Evolutionary conservation across 2,888 invertebrate species (phyloP), one percentile per base, ranked within the genome.

Genomic region (Cancer borealis): DNA sequence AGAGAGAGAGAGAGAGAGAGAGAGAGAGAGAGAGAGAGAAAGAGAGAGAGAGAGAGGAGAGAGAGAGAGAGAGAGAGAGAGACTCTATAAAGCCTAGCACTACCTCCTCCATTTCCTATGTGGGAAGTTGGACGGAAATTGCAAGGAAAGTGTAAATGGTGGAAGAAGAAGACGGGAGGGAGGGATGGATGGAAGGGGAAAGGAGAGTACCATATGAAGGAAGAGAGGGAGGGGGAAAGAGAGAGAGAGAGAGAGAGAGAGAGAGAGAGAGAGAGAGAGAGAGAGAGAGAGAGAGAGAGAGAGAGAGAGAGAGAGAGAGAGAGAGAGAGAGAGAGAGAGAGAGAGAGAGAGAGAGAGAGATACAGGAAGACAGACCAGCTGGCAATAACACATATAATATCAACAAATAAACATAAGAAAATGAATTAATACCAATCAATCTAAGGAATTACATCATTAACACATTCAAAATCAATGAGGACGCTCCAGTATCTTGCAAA

Each of bases 91-190:
- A 88, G 88, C 45, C 88, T 46, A 10, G n/a, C 88, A 45, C 88
- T 88, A 49, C 88, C 88, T 88, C 46, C 88, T 88, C 88, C 88
- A 88, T 88, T 88, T 88, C 88, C 88, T 88, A 88, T 46, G 45
- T 47, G 88, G 88, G 88, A 88, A 45, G 88, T 39, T 88, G 46
- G 46, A 46, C 88, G 88, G 88, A 88, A 88, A 88, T 88, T 88
- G 46, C 88, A 88, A 88, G 88, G 88, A 88, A 88, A 88, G 88
- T 45, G 88, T 88, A 88, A 88, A 88, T 39, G 88, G 39, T 88
- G 88, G 88, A 88, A 66, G 66, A 66, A 21, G n/a, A n/a, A 6
- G n/a, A 47, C 46, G 21, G 47, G 88, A 88, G 88, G 88, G 45
- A 46, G 87, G 26, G 87, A 30, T 26, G 87, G 87, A 87, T 26